Evolutionary conservation across 2,113 vertebrate genomes (phyloP).

Genomic region (Dipodomys spectabilis): DNA sequence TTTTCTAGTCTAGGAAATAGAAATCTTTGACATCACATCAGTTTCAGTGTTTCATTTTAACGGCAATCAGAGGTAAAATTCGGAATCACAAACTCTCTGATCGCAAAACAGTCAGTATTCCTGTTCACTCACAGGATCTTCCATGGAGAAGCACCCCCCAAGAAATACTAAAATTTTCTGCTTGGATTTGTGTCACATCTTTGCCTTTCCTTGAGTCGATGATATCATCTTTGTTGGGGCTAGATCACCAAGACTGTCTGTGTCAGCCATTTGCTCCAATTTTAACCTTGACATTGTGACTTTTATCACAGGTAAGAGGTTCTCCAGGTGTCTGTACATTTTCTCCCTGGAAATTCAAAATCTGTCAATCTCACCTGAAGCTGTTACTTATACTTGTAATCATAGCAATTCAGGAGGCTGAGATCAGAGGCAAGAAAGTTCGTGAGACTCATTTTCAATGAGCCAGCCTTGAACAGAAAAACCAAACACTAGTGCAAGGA

Average conservation of each 20-base stretch:
- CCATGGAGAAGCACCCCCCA: background rate
- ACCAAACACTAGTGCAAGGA: no score
- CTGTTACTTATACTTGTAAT: no score
- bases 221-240: conserved; percentile 30
- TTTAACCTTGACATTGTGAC: conserved; percentile 2
- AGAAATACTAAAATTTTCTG: conserved; percentile 24
- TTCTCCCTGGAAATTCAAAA: background rate
- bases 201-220: conserved; percentile 13
- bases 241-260: conserved; percentile 9
- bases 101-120: background rate
- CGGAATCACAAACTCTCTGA: conserved; percentile 3
- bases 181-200: background rate
- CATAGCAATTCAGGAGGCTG: no score
- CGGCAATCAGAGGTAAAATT: background rate
- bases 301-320: background rate
- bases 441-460: no score
- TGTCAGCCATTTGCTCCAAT: conserved; percentile 16
- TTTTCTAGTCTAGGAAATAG: conserved; percentile 43
- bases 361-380: background rate
- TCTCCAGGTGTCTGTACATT: background rate
- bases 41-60: conserved; percentile 43
- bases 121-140: background rate
- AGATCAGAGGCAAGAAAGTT: no score
- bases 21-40: conserved; percentile 41
- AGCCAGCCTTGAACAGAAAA: no score